These are phyloP conservation scores for Cerceris rybyensis DNA, from an alignment of 2,888 invertebrate genomes.

Conservation along the genomic window DNA sequence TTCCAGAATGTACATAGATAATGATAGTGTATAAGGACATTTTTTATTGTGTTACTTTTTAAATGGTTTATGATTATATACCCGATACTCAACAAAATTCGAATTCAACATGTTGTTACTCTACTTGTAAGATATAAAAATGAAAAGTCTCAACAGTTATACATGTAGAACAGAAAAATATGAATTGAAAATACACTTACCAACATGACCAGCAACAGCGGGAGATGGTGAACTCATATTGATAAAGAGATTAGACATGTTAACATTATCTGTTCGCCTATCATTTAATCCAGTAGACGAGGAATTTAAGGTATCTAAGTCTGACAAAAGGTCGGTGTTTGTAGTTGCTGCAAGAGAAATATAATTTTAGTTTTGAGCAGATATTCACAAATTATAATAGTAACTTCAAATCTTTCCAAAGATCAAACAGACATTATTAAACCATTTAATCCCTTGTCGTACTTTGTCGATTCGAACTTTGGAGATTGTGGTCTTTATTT, in stretches of 20 bases:
- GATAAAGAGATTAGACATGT: conserved; percentile 73
- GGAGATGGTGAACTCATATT: conserved; percentile 57
- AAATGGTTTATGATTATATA: no score
- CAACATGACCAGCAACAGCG: conserved; percentile 67
- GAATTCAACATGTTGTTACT: not conserved
- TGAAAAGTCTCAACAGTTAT: not conserved
- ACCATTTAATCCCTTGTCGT: no score
- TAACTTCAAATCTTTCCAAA: no score
- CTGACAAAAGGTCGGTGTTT: conserved; percentile 82
- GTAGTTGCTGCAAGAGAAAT: conserved; percentile 16
- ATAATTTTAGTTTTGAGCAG: no score
- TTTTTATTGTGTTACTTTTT: no score
- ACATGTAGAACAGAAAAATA: conserved; percentile 1
- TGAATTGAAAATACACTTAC: conserved; percentile 61
- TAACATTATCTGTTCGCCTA: conserved; percentile 68
- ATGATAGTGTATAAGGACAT: no score
- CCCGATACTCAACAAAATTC: no score
- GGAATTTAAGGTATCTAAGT: conserved; percentile 80
- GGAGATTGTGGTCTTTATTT: no score
- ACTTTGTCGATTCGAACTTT: no score
- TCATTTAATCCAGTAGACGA: conserved; percentile 64
- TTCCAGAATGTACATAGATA: no score
- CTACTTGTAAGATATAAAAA: not conserved
- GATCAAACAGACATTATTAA: no score
- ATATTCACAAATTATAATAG: no score